Percentiles rank a stretch among this genome's conserved stretches.
Evolutionary conservation across 2,888 invertebrate species (phyloP).

Genomic region (Xanthorhoe designata): DNA sequence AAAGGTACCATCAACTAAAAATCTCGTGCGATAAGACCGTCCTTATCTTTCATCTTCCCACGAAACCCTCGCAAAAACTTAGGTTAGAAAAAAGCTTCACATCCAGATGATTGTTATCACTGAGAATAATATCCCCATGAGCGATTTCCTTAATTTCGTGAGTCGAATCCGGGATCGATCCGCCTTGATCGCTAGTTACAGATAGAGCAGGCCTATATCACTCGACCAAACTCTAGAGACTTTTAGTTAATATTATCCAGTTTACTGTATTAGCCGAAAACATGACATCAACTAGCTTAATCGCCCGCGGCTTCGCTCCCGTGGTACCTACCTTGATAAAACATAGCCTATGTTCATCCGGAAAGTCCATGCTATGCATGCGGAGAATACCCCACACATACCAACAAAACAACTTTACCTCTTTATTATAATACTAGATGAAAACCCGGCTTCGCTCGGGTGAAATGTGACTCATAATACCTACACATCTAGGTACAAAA

Average conservation of each 20-base stretch:
- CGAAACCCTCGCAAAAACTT: constrained; percentile 56
- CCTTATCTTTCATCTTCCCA: constrained; percentile 33
- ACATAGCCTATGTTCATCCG: too few species aligned
- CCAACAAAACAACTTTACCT: too few species aligned
- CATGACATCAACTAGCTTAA: neutral
- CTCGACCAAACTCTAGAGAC: neutral
- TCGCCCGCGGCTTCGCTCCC: too few species aligned
- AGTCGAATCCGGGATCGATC: constrained; percentile 81
- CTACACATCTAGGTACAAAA: too few species aligned
- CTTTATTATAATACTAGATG: too few species aligned
- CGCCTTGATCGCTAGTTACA: constrained; percentile 82
- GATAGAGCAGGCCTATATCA: constrained; percentile 53
- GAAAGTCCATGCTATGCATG: too few species aligned
- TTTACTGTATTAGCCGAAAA: neutral
- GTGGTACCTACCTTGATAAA: too few species aligned
- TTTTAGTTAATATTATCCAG: neutral
- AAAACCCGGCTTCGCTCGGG: too few species aligned
- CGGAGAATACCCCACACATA: too few species aligned
- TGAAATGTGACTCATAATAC: too few species aligned
- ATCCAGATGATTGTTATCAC: constrained; percentile 64
- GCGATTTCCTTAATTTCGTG: constrained; percentile 86
- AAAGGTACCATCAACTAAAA: constrained; percentile 7
- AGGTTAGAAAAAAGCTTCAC: constrained; percentile 62
- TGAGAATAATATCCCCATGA: constrained; percentile 84
- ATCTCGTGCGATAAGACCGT: constrained; percentile 15